Evolutionary conservation across 2,888 invertebrate species (phyloP).

Genomic region (Taphrorychus bicolor): DNA sequence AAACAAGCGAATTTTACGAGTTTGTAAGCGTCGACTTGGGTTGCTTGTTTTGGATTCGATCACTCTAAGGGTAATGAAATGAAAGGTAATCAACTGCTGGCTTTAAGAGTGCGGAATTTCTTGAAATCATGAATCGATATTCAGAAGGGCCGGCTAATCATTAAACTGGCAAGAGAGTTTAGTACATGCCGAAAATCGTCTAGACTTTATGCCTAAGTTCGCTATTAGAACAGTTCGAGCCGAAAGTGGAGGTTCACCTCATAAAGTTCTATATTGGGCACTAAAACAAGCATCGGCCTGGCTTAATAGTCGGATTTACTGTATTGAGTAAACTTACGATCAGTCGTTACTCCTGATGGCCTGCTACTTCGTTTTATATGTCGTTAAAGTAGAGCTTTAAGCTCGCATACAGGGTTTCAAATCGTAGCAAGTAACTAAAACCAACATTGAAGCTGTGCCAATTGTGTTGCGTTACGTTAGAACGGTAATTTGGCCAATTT

Average conservation of each 20-base stretch:
- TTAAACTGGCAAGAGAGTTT: no score
- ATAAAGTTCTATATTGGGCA: neutral
- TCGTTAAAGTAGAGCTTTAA: neutral
- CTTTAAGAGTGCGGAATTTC: neutral
- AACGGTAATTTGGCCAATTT: no score
- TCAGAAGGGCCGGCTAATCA: no score
- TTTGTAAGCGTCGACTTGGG: neutral
- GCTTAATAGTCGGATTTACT: neutral
- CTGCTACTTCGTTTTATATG: neutral
- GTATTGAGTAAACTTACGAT: neutral
- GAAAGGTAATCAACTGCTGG: neutral
- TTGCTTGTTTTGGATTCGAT: neutral
- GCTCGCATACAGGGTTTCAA: neutral
- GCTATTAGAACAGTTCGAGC: neutral
- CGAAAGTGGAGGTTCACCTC: neutral
- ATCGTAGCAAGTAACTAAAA: neutral
- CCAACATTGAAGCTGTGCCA: neutral
- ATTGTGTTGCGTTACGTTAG: no score
- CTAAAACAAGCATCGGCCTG: neutral
- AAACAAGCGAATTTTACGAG: slow-evolving; percentile 22
- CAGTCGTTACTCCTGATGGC: neutral
- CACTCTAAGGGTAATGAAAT: neutral
- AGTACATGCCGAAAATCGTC: neutral
- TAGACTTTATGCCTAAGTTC: neutral
- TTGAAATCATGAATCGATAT: no score